Evolutionary conservation across 2,888 invertebrate genomes (phyloP).

Genomic region (Lochmaea capreae): DNA sequence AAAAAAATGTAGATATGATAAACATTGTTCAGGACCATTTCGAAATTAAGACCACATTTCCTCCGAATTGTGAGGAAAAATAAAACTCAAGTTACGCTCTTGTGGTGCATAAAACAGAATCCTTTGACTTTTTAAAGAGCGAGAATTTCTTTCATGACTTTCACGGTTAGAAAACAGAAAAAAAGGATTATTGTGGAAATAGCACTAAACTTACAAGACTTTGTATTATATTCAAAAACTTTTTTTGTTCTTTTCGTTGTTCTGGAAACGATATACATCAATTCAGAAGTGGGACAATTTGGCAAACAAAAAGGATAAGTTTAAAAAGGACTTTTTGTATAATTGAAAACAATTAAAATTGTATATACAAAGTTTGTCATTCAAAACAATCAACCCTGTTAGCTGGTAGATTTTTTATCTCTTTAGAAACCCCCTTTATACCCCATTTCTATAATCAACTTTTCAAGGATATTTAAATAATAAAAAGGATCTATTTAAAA

Average conservation of each 20-base stretch:
- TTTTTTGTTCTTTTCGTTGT: neutral
- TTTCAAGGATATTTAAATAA: too few relatives aligned
- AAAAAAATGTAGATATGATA: neutral
- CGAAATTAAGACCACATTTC: neutral
- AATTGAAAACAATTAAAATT: neutral
- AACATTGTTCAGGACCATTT: neutral
- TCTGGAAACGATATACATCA: neutral
- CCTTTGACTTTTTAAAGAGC: constrained; percentile 12
- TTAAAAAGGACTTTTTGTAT: neutral
- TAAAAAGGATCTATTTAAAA: too few relatives aligned
- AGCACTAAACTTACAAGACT: neutral
- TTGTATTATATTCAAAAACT: constrained; percentile 4
- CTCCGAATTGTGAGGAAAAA: neutral
- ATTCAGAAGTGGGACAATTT: neutral
- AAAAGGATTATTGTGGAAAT: neutral
- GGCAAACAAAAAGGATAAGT: neutral
- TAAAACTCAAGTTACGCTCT: neutral
- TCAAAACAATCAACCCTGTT: too few relatives aligned
- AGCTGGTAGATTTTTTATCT: too few relatives aligned
- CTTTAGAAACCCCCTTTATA: too few relatives aligned
- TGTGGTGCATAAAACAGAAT: neutral
- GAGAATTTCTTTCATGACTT: constrained; percentile 12
- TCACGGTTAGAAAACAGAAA: neutral
- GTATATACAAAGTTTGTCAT: too few relatives aligned
- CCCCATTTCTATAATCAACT: too few relatives aligned